These are phyloP conservation scores for Danio jaintianensis DNA, from an alignment of 2,797 vertebrate species.

Conservation along the genomic window DNA sequence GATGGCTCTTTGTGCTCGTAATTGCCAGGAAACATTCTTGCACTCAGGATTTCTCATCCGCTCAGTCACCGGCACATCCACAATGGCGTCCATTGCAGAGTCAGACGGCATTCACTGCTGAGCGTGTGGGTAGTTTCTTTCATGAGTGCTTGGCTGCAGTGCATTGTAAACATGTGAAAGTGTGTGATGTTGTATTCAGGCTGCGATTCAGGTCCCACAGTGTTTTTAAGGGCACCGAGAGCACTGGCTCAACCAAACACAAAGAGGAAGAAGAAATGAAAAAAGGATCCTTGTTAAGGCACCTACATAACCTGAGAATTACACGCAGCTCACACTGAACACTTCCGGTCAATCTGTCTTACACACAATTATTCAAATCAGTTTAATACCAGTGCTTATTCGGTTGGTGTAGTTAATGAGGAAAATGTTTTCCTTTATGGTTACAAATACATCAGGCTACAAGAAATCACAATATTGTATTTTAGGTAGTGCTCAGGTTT, in stretches of 20 bases:
- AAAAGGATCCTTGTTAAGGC: constrained; percentile 42
- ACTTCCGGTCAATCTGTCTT: not conserved
- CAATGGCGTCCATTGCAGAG: not conserved
- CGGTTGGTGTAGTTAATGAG: no score
- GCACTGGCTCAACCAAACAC: constrained; percentile 18
- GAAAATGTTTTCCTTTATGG: not conserved
- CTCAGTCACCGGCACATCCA: not conserved
- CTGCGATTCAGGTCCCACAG: not conserved
- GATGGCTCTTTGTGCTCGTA: not conserved
- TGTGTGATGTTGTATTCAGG: not conserved
- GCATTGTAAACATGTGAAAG: not conserved
- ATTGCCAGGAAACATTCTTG: not conserved
- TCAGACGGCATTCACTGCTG: not conserved
- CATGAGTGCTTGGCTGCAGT: not conserved
- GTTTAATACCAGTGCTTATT: not conserved
- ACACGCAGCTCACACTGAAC: not conserved
- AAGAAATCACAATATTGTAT: not conserved
- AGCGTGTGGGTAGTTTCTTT: not conserved
- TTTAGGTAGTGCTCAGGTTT: not conserved
- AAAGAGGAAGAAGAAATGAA: constrained; percentile 52
- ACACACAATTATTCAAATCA: not conserved
- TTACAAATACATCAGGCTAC: not conserved
- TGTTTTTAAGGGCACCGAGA: constrained; percentile 33
- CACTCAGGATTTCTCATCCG: not conserved
- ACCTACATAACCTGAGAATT: constrained; percentile 22